Conservation (phyloP, 1,140 invertebrate genomes). For the Wiebesia pumilae region DNA sequence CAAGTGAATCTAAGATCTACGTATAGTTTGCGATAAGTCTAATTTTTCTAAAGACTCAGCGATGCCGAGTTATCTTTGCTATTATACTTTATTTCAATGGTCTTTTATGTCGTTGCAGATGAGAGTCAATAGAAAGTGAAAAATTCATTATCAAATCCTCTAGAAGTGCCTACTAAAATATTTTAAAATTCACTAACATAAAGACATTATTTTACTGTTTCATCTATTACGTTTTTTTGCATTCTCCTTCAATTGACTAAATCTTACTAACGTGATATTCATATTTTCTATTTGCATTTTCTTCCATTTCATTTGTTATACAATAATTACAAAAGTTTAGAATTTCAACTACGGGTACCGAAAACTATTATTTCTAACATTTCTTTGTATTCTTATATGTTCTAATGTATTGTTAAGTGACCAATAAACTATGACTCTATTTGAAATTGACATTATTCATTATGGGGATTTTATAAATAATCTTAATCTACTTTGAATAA, state of each 20-base stretch:
- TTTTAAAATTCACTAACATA: background rate
- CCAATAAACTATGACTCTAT: slow-evolving; percentile 31
- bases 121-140: slow-evolving; percentile 41
- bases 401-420: slow-evolving; percentile 1
- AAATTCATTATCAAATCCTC: slow-evolving; percentile 45
- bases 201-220: background rate
- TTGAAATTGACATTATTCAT: slow-evolving; percentile 21
- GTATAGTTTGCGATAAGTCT: background rate
- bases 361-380: slow-evolving; percentile 25
- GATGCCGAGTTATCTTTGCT: slow-evolving; percentile 43
- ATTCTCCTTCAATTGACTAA: slow-evolving; percentile 22
- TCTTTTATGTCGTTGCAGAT: slow-evolving; percentile 33
- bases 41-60: slow-evolving; percentile 43
- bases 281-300: slow-evolving; percentile 18
- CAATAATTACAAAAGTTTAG: background rate
- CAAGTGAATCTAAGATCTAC: slow-evolving; percentile 35
- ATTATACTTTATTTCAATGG: slow-evolving; percentile 24
- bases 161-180: slow-evolving; percentile 45
- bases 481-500: background rate
- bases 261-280: background rate
- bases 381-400: background rate
- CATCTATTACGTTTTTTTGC: slow-evolving; percentile 22
- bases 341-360: slow-evolving; percentile 21
- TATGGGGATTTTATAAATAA: slow-evolving; percentile 14
- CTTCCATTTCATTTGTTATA: background rate